Evolutionary conservation across 2,113 vertebrate genomes (phyloP).

Genomic region (Chrysochloris asiatica): DNA sequence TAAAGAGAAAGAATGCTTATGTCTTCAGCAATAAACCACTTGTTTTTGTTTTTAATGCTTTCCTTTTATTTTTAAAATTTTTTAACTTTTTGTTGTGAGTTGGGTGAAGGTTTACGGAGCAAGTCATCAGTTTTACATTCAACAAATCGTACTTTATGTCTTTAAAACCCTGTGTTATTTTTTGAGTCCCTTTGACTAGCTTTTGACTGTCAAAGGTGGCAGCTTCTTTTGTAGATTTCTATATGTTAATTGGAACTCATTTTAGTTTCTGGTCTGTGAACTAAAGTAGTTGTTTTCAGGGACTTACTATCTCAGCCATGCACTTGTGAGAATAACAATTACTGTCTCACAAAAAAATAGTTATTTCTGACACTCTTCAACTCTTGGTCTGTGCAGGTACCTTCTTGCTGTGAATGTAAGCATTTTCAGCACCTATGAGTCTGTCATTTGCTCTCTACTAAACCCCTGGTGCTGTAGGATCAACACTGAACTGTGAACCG

Average conservation of each 20-base stretch:
- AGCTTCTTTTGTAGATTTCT: not conserved
- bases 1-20: constrained; percentile 2
- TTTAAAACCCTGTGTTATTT: not conserved
- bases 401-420: not conserved
- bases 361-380: not conserved
- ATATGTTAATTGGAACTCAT: not conserved
- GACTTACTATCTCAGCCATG: not conserved
- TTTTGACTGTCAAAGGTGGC: not conserved
- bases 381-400: not conserved
- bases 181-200: constrained; percentile 14
- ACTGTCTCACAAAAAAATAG: not conserved
- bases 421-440: constrained; percentile 8
- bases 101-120: too few species aligned
- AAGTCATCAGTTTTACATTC: too few species aligned
- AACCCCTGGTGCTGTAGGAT: too few species aligned
- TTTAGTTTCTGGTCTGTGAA: constrained; percentile 14
- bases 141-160: too few species aligned
- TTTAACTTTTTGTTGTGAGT: too few species aligned
- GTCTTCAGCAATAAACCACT: constrained; percentile 1
- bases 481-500: too few species aligned
- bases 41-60: too few species aligned
- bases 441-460: not conserved
- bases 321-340: constrained; percentile 4
- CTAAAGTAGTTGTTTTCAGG: not conserved
- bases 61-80: too few species aligned